A percentile compares a stretch with the other conserved stretches of the same genome.
phyloP scores from a whole-genome alignment of 2,797 vertebrate genomes.

The Rhinella marina region DNA sequence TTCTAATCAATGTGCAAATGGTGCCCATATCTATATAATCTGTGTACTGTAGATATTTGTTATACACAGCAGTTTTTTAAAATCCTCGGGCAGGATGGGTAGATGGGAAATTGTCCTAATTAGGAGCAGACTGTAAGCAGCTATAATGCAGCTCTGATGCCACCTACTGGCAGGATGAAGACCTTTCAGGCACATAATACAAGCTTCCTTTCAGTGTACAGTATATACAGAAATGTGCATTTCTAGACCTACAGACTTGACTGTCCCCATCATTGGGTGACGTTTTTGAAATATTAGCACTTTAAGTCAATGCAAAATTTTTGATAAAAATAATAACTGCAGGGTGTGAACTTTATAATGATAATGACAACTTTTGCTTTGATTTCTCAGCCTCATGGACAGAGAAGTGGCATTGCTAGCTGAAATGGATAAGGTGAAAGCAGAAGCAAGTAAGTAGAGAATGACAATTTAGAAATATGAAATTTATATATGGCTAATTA shows the following conservation, averaged over 20 bases:
- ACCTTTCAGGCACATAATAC: neutral
- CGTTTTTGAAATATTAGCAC: neutral
- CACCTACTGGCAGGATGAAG: constrained; percentile 64
- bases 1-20: neutral
- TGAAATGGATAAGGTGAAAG: constrained; percentile 98
- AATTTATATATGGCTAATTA: neutral
- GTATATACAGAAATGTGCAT: neutral
- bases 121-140: neutral
- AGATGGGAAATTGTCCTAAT: neutral
- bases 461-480: neutral
- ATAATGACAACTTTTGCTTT: neutral
- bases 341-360: neutral
- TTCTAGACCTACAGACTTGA: neutral
- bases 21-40: neutral
- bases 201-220: no score
- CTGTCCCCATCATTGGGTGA: neutral
- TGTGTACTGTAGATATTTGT: neutral
- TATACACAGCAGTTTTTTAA: neutral
- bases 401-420: constrained; percentile 89
- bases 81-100: neutral
- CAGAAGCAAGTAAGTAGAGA: constrained; percentile 88
- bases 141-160: constrained; percentile 60
- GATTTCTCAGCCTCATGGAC: constrained; percentile 87
- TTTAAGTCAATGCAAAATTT: neutral
- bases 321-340: neutral